Base-by-base conservation (phyloP, 2,888 invertebrate species). In the Melikaiella ostensackeni region DNA sequence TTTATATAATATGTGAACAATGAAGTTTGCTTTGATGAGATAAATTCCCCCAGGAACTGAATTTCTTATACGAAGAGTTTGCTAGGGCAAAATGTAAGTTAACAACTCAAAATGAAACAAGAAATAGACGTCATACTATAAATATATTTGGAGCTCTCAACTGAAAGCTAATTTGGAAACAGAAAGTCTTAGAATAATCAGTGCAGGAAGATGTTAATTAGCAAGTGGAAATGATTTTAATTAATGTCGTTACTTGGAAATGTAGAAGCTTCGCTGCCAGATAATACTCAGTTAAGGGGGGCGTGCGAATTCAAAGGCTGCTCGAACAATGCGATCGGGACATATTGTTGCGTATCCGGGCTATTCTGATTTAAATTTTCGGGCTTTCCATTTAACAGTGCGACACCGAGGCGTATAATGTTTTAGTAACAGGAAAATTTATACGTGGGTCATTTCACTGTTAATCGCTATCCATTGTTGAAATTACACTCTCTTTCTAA, bases 331-430 rank as follows among this genome's bases (percentile, higher is more conserved):
- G 76, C 85, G 84, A 88, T 87, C 82, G 82, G 82, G 82, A 85
- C 87, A 88, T 88, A 89, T 88, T 88, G 87, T 86, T 82, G 78
- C 80, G 83, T 84, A 86, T 88, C 88, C 89, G 88, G 87, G 86
- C 86, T 85, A 89, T 89, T 89, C 86, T 87, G 86, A 89, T 89
- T 89, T 87, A 89, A 89, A 90, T 89, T 90, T 88, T 85, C 86
- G 82, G 76, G 79, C 82, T 81, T 76, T 80, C 81, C 83, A 82
- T 81, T 81, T 77, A 79, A 79, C 79, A 81, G 79, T 76, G 78
- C 81, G 74, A 79, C 79, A 81, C 75, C 77, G 63, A 75, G 76
- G 76, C 64, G 84, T 77, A 81, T 83, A 81, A 79, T 81, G 83
- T 82, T 85, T 81, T 77, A 76, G 62, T 78, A 74, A 78, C 79